Evolutionary conservation across 2,797 vertebrate genomes (phyloP), one percentile per base, ranked within the genome.

Genomic region (Sebastes vulpes): DNA sequence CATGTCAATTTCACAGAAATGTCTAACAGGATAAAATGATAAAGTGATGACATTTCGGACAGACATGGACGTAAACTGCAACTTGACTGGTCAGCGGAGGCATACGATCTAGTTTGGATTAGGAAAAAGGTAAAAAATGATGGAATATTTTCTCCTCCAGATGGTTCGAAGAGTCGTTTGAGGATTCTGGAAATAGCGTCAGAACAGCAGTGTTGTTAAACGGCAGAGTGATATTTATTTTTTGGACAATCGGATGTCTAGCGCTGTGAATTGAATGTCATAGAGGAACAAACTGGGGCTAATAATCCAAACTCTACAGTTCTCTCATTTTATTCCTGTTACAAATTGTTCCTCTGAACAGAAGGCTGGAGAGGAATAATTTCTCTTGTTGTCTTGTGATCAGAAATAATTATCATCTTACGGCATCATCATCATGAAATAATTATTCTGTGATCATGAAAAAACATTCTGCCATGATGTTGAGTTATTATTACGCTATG

Each of bases 401-500:
- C 35, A 66, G 18, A 66, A 79, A 64, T 72, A 48, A 65, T 73
- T 67, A 32, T 25, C 3, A 42, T 60, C 54, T 68, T 35, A 46
- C 12, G 35, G 28, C 18, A 60, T 72, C 53, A n/a, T 53, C 32
- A 46, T 60, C 25, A 69, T 31, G 9, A 64, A 81, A 61, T 56
- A 50, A 48, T 58, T 57, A 67, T 53, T 32, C 52, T 70, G 23
- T 76, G 59, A 74, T 59, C 25, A 58, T 65, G 28, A 32, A 65
- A 64, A 77, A 18, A 26, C 4, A 58, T 50, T 52, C 3, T 60
- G 54, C 26, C 29, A 0, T 50, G 48, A 50, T 50, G n/a, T 16
- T 9, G 48, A 50, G 48, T 50, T 73, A 26, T 68, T 75, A 52
- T 67, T 71, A 20, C 52, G 58, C 68, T 78, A 3, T 76, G 65